Base-by-base conservation (phyloP, 2,888 invertebrate species). In the Agrotis clavis region DNA sequence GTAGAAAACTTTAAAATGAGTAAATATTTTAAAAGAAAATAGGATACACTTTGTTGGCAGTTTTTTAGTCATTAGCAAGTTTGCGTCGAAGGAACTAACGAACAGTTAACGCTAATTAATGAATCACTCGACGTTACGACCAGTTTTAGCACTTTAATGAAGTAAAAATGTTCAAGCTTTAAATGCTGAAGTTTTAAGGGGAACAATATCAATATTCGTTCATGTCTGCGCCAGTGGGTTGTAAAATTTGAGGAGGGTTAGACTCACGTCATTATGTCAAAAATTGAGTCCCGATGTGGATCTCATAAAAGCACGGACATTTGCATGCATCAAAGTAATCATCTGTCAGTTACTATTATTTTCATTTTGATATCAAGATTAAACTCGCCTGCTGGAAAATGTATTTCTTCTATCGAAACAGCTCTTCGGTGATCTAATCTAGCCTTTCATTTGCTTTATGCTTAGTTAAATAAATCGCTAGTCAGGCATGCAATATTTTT, bases 211-310 rank as follows among this genome's bases (percentile, higher is more conserved):
- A 86, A 87, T 86, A 88, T 87, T 88, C 81, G 82, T 84, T 78
- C 84, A 77, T 45, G 66, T 74, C 74, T 73, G 74, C 82, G 79
- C 79, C 88, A 87, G 87, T 88, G 88, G 87, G 89, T 87, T 88
- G 90, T 86, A 84, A 88, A 90, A 84, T 86, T 84, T 92, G 91
- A 93, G 86, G 83, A 91, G 91, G 93, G 93, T 92, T 87, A 84
- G 91, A 90, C 91, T 87, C 78, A 81, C 89, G 91, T 90, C 91
- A 89, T 77, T 65, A 65, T 81, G 81, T 86, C 89, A 88, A 84
- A 85, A 87, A 84, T 83, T 83, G 82, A 83, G 79, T 77, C 77
- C 86, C 67, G 72, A 87, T 85, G 87, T 76, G 78, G 66, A 84
- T 83, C 82, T 81, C 83, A 86, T 87, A 85, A 87, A 71, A 86